phyloP scores from a whole-genome alignment of 1,140 invertebrate species.

The Ceratoteleas bidentatus region DNA sequence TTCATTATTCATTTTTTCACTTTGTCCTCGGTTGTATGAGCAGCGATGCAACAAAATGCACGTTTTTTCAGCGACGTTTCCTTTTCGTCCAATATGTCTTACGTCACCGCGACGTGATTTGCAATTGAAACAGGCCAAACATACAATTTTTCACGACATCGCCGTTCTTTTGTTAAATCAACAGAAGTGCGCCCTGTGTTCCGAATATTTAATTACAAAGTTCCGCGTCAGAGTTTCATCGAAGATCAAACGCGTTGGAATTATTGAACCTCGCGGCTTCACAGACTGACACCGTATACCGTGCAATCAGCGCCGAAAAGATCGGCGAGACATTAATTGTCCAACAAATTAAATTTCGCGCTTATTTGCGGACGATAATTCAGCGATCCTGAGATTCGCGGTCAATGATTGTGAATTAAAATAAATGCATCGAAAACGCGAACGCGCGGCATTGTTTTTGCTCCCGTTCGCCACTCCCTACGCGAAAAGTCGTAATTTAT shows the following conservation, averaged over 20 bases:
- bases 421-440: not conserved
- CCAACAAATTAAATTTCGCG: constrained; percentile 7
- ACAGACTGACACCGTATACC: not conserved
- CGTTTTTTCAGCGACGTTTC: no score
- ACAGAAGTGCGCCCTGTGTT: no score
- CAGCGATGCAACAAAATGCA: no score
- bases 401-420: not conserved
- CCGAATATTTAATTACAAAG: constrained; percentile 5
- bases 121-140: no score
- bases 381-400: no score
- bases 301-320: constrained; percentile 9
- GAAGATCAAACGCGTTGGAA: constrained; percentile 22
- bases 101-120: no score
- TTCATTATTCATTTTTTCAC: no score
- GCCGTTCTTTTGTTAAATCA: no score
- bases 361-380: not conserved
- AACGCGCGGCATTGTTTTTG: not conserved
- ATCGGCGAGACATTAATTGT: constrained; percentile 16
- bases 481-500: constrained; percentile 37
- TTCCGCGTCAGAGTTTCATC: not conserved
- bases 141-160: no score
- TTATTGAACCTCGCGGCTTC: constrained; percentile 20
- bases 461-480: not conserved
- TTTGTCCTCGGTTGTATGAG: no score
- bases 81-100: no score